phyloP scores from a whole-genome alignment of 2,888 invertebrate species.

The Ornithoptera priamus region DNA sequence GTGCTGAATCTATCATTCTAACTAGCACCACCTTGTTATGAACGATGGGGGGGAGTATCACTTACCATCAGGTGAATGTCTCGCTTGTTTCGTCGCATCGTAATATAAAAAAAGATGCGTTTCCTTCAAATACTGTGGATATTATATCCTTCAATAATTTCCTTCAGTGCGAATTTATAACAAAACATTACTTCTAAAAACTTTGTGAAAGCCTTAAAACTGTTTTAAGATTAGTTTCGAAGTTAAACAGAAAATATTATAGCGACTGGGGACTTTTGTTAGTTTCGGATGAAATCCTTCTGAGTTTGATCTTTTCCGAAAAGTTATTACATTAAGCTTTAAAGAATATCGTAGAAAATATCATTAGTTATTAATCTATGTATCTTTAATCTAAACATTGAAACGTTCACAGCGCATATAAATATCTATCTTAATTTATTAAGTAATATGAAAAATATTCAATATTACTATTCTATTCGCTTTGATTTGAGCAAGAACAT shows the following conservation, averaged over 20 bases:
- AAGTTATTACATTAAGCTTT: constrained; percentile 10
- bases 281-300: constrained; percentile 10
- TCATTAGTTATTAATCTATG: neutral
- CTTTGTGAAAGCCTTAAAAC: neutral
- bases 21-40: neutral
- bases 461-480: no score
- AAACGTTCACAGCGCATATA: neutral
- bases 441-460: no score
- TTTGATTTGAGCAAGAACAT: no score
- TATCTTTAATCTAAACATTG: neutral
- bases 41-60: neutral
- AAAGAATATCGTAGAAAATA: constrained; percentile 4
- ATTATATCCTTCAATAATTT: no score
- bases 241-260: constrained; percentile 17
- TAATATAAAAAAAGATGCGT: no score
- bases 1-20: neutral
- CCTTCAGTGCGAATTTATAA: no score
- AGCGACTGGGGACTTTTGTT: constrained; percentile 9
- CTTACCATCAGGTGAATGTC: neutral
- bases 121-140: no score
- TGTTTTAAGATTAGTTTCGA: constrained; percentile 4
- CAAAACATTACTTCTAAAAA: neutral
- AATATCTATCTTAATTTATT: no score
- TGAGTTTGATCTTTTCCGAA: constrained; percentile 7
- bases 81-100: neutral